A percentile compares a stretch with the other conserved stretches of the same genome.
These are phyloP conservation scores for Drosophila helvetica DNA, from an alignment of 2,888 invertebrate species.

Conservation along the genomic window DNA sequence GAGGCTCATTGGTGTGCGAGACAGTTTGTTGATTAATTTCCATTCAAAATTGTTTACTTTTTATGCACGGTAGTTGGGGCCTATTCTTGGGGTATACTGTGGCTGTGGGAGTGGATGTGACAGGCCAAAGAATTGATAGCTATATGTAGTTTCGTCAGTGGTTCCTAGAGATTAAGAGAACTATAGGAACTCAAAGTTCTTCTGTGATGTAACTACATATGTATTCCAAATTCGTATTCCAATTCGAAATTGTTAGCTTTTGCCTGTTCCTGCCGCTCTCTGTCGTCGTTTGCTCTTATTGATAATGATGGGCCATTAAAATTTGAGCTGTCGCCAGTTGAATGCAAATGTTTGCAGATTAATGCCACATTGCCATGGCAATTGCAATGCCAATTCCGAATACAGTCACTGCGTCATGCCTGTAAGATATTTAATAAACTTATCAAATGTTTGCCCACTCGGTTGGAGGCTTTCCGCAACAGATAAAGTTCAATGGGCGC, in stretches of 20 bases:
- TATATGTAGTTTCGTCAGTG: too few species aligned
- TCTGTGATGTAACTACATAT: too few species aligned
- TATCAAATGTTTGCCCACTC: slow-evolving; percentile 38
- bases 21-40: slow-evolving; percentile 31
- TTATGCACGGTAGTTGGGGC: neutral
- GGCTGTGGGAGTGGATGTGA: neutral
- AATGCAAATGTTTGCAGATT: slow-evolving; percentile 35
- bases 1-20: neutral
- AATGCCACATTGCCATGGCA: slow-evolving; percentile 22
- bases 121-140: neutral
- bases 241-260: neutral
- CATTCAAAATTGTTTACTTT: slow-evolving; percentile 36
- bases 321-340: slow-evolving; percentile 12
- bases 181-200: too few species aligned
- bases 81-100: neutral
- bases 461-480: slow-evolving; percentile 29
- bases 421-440: slow-evolving; percentile 41
- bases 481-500: slow-evolving; percentile 33
- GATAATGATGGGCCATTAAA: slow-evolving; percentile 48
- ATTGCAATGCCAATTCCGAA: neutral
- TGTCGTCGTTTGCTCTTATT: slow-evolving; percentile 1
- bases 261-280: neutral
- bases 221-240: too few species aligned
- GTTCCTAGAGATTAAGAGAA: too few species aligned
- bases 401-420: slow-evolving; percentile 12